Base-by-base conservation (phyloP, 1,140 invertebrate species). In the Drosophila oshimai region DNA sequence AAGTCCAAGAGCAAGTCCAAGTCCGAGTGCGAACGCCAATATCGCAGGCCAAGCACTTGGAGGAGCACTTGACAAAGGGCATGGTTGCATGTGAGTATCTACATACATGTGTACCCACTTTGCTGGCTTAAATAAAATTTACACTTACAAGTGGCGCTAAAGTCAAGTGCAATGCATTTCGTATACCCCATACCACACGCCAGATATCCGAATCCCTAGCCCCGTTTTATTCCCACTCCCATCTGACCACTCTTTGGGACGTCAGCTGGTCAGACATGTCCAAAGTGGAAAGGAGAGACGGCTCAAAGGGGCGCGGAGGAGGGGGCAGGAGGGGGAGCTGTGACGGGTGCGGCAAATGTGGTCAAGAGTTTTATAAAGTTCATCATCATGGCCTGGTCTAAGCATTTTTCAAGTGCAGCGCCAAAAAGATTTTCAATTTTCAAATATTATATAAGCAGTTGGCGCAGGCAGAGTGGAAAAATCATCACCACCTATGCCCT, bases 101-200 rank as follows among this genome's bases (percentile, higher is more conserved):
- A 49, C 47, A 53, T 62, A 49, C 47, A 53, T 58, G 33, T 74
- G 36, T 68, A 50, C 55, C 36, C 51, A 81, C 72, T 81, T 45
- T 53, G 60, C 44, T 86, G 75, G 75, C 71, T 84, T 71, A 86
- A 84, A 84, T 84, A 84, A 84, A 84, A 84, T 86, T 79, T 84
- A 84, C 80, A 84, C 80, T 84, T 86, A 75, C 80, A 86, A 86
- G 80, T 84, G 80, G 80, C 80, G 80, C 80, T 84, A 86, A 84
- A 84, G 80, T 86, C 80, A 73, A 84, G 80, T 72, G 75, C 57
- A 74, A 54, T 78, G 74, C 64, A 73, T 44, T 64, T 45, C 24
- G 33, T 17, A 28, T 15, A 17, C 26, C 64, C 36, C 33, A 6
- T 28, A n/a, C n/a, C n/a, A n/a, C n/a, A n/a, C n/a, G n/a, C n/a